Percentiles rank a stretch among this genome's conserved stretches.
phyloP scores from a whole-genome alignment of 2,113 vertebrate species.

The Esox niger region DNA sequence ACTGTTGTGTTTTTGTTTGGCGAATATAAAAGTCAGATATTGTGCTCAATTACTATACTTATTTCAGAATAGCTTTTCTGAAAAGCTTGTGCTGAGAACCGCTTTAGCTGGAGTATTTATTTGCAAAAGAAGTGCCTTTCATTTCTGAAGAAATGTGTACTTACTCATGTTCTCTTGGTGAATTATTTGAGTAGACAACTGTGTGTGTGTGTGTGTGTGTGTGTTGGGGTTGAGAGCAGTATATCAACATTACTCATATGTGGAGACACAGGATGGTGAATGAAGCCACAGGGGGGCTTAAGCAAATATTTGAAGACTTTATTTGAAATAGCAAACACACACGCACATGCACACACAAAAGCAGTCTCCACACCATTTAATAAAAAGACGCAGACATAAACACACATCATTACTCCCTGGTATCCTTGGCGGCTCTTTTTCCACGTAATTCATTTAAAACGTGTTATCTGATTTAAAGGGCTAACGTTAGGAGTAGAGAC shows the following conservation, averaged over 20 bases:
- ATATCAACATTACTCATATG: conserved; percentile 40
- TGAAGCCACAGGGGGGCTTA: conserved; percentile 49
- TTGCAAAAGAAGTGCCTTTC: too few species aligned
- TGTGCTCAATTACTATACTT: too few species aligned
- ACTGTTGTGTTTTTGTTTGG: too few species aligned
- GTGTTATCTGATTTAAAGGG: conserved; percentile 28
- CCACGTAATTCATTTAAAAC: conserved; percentile 20
- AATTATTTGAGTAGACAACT: conserved; percentile 8
- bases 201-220: conserved; percentile 21
- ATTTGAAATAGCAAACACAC: conserved; percentile 60
- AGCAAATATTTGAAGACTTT: conserved; percentile 68
- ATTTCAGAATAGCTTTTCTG: too few species aligned
- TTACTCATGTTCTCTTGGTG: background rate
- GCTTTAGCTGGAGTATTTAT: too few species aligned
- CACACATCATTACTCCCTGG: conserved; percentile 46
- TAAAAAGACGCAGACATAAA: conserved; percentile 57
- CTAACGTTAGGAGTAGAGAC: conserved; percentile 31
- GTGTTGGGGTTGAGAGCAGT: conserved; percentile 28
- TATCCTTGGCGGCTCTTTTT: conserved; percentile 42
- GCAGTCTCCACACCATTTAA: conserved; percentile 48
- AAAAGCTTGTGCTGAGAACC: too few species aligned
- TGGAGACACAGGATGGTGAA: conserved; percentile 58
- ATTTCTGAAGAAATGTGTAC: too few species aligned
- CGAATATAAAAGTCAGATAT: too few species aligned
- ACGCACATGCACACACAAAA: too few species aligned